phyloP scores from a whole-genome alignment of 2,113 vertebrate species.

The Gymnobelideus leadbeateri region DNA sequence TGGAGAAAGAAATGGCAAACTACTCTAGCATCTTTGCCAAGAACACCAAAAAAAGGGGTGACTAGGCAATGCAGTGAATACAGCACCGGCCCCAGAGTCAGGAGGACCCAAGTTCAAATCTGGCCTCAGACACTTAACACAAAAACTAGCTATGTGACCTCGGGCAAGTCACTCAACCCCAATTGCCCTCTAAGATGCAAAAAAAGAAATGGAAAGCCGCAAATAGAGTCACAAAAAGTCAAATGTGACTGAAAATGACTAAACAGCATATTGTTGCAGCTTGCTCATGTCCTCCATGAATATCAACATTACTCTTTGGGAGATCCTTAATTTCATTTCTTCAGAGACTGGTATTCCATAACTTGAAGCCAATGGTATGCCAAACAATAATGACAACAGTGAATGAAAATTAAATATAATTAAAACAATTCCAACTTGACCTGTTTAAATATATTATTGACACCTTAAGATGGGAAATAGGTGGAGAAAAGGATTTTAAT shows the following conservation, averaged over 20 bases:
- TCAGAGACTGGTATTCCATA: neutral
- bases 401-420: too few species aligned
- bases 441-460: neutral
- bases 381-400: neutral
- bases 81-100: too few species aligned
- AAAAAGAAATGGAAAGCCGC: too few species aligned
- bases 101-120: too few species aligned
- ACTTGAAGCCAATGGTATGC: neutral
- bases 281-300: neutral
- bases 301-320: neutral
- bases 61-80: too few species aligned
- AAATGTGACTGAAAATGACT: neutral
- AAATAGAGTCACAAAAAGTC: neutral
- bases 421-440: neutral
- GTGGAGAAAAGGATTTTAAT: neutral
- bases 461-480: neutral
- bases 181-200: conserved; percentile 3
- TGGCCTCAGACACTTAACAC: neutral
- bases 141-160: neutral
- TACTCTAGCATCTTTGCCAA: too few species aligned
- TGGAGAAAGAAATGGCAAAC: too few species aligned
- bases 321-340: neutral
- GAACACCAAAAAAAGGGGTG: too few species aligned
- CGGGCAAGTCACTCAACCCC: neutral
- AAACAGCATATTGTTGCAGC: neutral